Percentiles rank a stretch among this genome's conserved stretches.
Conservation (phyloP, 2,797 vertebrate species). For the Champsocephalus gunnari region DNA sequence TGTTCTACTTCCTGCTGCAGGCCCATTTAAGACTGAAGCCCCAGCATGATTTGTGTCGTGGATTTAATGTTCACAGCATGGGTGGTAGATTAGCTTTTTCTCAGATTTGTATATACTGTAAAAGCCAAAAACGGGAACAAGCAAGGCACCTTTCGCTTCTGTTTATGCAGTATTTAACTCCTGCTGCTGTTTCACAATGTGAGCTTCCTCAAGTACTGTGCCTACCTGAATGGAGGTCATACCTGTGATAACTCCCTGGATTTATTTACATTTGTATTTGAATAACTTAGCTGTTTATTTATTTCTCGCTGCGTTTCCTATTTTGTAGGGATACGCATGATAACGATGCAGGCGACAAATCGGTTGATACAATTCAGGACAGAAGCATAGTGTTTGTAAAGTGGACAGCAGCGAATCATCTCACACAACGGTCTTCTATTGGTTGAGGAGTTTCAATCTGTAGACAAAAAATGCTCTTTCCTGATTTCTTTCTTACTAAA, state of each 20-base stretch:
- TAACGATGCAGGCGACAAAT: constrained; percentile 39
- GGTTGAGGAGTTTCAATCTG: constrained; percentile 1
- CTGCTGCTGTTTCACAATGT: constrained; percentile 19
- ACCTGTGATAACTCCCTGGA: constrained; percentile 32
- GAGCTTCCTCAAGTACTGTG: constrained; percentile 13
- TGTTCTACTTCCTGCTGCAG: constrained; percentile 33
- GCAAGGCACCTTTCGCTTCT: neutral
- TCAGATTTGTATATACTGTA: neutral
- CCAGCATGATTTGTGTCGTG: neutral
- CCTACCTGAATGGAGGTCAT: constrained; percentile 38
- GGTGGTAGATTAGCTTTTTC: constrained; percentile 3
- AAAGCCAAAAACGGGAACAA: neutral
- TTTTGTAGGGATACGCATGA: constrained; percentile 35
- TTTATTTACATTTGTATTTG: constrained; percentile 28
- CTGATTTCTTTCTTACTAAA: neutral
- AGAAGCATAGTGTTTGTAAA: constrained; percentile 51
- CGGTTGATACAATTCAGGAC: constrained; percentile 49
- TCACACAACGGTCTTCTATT: neutral
- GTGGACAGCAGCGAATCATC: constrained; percentile 19
- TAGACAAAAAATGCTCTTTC: neutral
- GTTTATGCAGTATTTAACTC: constrained; percentile 1
- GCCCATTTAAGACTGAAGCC: constrained; percentile 2
- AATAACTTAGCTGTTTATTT: constrained; percentile 55
- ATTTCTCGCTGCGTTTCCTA: constrained; percentile 36
- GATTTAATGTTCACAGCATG: neutral